Percentiles rank a stretch among this genome's conserved stretches.
These are phyloP conservation scores for Prietella phreatophila DNA, from an alignment of 2,113 vertebrate genomes.

Conservation along the genomic window DNA sequence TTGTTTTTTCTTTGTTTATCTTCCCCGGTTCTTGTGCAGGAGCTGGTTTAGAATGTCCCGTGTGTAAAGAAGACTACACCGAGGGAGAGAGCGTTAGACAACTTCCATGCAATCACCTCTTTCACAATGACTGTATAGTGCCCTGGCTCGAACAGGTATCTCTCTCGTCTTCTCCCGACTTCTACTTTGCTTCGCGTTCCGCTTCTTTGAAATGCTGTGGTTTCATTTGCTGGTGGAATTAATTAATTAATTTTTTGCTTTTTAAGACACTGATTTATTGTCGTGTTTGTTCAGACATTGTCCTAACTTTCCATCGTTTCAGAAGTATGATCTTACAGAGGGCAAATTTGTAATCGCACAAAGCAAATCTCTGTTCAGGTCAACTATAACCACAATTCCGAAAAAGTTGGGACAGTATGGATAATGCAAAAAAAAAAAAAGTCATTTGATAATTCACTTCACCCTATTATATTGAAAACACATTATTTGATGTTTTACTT, in stretches of 20 bases:
- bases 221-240: background rate
- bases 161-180: background rate
- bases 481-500: too few relatives aligned
- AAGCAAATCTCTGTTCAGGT: background rate
- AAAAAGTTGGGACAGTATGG: too few relatives aligned
- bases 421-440: too few relatives aligned
- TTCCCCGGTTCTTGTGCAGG: conserved; percentile 66
- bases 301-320: background rate
- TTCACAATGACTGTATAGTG: conserved; percentile 95
- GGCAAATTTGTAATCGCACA: background rate
- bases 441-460: too few relatives aligned
- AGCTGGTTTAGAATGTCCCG: conserved; percentile 91
- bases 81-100: conserved; percentile 86
- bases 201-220: background rate
- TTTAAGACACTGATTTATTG: background rate
- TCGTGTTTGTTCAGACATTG: too few relatives aligned
- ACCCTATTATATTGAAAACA: too few relatives aligned
- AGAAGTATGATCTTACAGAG: background rate
- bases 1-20: background rate
- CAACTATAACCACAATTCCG: background rate
- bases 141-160: conserved; percentile 97
- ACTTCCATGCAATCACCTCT: conserved; percentile 95
- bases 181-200: background rate
- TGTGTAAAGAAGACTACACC: conserved; percentile 96
- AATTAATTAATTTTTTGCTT: too few relatives aligned